Evolutionary conservation across 1,140 invertebrate genomes (phyloP).

Genomic region (Campoletis sonorensis): DNA sequence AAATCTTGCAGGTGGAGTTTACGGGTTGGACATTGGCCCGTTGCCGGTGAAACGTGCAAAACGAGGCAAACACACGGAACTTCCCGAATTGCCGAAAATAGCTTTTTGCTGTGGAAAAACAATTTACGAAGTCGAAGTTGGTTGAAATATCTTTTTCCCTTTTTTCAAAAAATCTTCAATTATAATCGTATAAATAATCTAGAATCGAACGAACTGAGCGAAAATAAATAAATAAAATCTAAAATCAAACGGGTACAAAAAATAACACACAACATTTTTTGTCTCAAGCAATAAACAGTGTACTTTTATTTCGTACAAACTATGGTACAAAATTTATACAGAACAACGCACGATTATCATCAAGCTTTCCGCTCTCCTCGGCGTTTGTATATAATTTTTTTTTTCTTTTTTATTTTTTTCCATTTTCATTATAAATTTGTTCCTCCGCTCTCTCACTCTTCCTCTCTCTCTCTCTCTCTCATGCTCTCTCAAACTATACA

Average conservation of each 20-base stretch:
- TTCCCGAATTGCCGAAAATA: conserved; percentile 56
- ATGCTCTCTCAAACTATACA: conserved; percentile 49
- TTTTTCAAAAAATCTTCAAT: background rate
- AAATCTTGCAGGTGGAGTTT: conserved; percentile 73
- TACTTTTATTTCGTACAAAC: conserved; percentile 77
- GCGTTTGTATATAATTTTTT: conserved; percentile 54
- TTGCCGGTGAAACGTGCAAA: conserved; percentile 49
- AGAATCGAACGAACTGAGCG: background rate
- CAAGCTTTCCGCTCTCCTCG: conserved; percentile 53
- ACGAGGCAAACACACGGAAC: conserved; percentile 35
- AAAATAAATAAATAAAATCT: background rate
- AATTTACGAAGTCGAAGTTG: conserved; percentile 57
- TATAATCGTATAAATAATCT: conserved; percentile 2
- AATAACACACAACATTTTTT: background rate
- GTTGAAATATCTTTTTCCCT: background rate
- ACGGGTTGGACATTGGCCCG: conserved; percentile 75
- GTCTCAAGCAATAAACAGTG: conserved; percentile 76
- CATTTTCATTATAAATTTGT: conserved; percentile 61
- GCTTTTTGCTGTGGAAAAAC: conserved; percentile 61
- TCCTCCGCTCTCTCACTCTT: background rate
- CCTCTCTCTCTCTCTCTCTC: background rate
- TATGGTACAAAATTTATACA: conserved; percentile 79
- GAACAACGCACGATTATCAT: conserved; percentile 72
- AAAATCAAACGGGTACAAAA: no score
- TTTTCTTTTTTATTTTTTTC: conserved; percentile 54